These are phyloP conservation scores for Odocoileus virginianus DNA, from an alignment of 2,113 vertebrate species.

Conservation along the genomic window DNA sequence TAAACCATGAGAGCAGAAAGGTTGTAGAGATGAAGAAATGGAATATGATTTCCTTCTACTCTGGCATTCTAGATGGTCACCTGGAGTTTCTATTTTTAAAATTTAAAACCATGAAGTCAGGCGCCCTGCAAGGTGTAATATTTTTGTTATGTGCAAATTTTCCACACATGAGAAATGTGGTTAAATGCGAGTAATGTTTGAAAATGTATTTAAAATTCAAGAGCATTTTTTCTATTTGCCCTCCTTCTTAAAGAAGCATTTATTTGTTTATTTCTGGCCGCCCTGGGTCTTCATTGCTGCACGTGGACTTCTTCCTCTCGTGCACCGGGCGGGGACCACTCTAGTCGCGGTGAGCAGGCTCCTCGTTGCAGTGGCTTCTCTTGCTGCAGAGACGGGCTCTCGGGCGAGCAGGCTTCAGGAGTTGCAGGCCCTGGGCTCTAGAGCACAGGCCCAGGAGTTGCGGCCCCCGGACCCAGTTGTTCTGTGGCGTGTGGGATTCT, in stretches of 20 bases:
- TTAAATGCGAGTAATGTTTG: not conserved
- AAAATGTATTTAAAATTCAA: slow-evolving; percentile 2
- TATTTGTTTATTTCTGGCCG: not conserved
- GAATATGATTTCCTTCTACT: not conserved
- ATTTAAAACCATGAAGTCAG: not conserved
- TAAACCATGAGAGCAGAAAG: not conserved
- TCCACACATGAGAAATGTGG: not conserved
- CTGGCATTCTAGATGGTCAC: not conserved
- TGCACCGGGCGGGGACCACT: fast-evolving
- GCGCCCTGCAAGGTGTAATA: not conserved
- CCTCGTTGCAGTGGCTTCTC: not conserved
- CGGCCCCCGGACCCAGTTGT: not conserved
- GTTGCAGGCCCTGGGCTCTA: not conserved
- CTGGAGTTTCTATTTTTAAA: not conserved
- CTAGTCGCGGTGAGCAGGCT: fast-evolving
- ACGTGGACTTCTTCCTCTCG: fast-evolving
- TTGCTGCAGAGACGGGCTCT: not conserved
- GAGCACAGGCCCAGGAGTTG: not conserved
- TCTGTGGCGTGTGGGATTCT: not conserved
- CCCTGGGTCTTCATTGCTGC: not conserved
- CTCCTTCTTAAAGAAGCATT: not conserved
- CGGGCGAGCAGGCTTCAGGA: not conserved
- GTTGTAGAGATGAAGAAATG: not conserved
- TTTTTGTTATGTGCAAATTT: not conserved
- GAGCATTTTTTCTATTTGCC: not conserved